Evolutionary conservation across 2,888 invertebrate species (phyloP), one percentile per base, ranked within the genome.

Genomic region (Aleiodes alternator): DNA sequence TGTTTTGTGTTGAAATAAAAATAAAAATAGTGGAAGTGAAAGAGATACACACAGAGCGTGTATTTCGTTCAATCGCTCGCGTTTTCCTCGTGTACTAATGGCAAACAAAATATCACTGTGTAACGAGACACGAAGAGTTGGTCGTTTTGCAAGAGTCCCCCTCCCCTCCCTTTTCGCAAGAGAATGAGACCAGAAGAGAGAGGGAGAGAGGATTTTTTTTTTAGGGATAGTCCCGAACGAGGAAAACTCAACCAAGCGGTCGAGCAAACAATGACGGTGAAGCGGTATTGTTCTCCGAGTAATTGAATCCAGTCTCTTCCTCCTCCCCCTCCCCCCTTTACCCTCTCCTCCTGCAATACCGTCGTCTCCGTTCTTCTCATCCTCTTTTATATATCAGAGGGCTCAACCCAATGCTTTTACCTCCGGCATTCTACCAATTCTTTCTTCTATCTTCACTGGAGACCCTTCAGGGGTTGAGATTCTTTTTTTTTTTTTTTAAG

Each of bases 271-370:
- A 88, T 87, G 86, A 86, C 85, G 86, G 80, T 83, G 82, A 81
- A 85, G 84, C 84, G 82, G 87, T 86, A 89, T 89, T 88, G 88
- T 88, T 88, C 89, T 84, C 84, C 85, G 83, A 87, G 88, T 89
- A 89, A 88, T 88, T 88, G 88, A 88, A 89, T 88, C 87, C 87
- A 80, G 81, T 69, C 64, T 66, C 16, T 74, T 77, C 43, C 70
- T 55, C 69, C 43, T 64, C 77, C 76, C 34, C 77, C 81, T 71
- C 78, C 80, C 23, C 23, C 23, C 23, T 23, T 23, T 2, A 23
- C 23, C 23, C 23, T 23, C 77, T 75, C 73, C 80, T 80, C 72
- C 78, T 80, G 76, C 79, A 76, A 69, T 79, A 77, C 78, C 34
- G 4, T 34, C 34, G 75, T 80, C 78, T 79, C 64, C 78, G 38